Conservation (phyloP, 1,140 invertebrate genomes). For the Cydia fagiglandana region DNA sequence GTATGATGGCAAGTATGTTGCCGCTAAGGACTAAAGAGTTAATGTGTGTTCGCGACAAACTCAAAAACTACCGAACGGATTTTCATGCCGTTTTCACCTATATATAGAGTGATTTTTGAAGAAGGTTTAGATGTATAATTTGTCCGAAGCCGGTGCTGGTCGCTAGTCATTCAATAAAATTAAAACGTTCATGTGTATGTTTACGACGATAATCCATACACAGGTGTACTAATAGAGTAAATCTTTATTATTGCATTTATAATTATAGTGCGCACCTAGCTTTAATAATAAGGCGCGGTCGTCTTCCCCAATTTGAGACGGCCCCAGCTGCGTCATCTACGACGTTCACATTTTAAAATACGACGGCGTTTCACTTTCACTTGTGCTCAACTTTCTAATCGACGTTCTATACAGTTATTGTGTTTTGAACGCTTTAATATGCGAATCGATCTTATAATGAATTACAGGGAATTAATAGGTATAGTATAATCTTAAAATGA, state of each 20-base stretch:
- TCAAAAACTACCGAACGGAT: too few species aligned
- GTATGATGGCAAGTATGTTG: too few species aligned
- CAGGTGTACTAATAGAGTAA: neutral
- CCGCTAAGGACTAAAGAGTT: too few species aligned
- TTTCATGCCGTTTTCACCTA: too few species aligned
- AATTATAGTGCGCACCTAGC: neutral
- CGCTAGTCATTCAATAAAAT: too few species aligned
- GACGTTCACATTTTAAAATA: conserved; percentile 26
- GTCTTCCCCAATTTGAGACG: neutral
- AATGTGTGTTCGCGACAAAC: too few species aligned
- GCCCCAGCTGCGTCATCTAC: conserved; percentile 24
- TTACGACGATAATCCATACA: too few species aligned
- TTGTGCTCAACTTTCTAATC: conserved; percentile 27
- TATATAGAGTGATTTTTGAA: too few species aligned
- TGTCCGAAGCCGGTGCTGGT: too few species aligned
- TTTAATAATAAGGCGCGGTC: neutral
- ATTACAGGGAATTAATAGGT: neutral
- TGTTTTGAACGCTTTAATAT: conserved; percentile 14
- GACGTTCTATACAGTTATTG: conserved; percentile 21
- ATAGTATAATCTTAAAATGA: too few species aligned
- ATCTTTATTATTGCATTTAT: conserved; percentile 1
- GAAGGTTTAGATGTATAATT: too few species aligned
- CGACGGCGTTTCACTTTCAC: conserved; percentile 21
- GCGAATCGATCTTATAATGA: neutral
- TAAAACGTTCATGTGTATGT: too few species aligned